A percentile compares a stretch with the other conserved stretches of the same genome.
Evolutionary conservation across 2,888 invertebrate species (phyloP).

Genomic region (Sepioteuthis lessoniana): DNA sequence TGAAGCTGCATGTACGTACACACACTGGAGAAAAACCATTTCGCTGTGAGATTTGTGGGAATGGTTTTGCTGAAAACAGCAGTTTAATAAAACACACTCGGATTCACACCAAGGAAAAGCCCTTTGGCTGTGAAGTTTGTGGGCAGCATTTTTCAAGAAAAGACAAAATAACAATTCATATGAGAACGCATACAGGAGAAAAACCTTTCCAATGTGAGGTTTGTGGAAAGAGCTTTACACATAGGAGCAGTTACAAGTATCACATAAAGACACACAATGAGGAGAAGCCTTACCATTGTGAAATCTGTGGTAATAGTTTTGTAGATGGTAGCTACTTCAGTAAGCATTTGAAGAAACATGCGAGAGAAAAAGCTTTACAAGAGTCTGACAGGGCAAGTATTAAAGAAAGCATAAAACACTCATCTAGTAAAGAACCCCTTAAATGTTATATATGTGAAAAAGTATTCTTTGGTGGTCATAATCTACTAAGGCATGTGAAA

Average conservation of each 20-base stretch:
- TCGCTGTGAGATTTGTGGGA: not conserved
- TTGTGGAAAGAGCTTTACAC: not conserved
- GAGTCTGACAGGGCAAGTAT: not conserved
- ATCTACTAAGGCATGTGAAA: not conserved
- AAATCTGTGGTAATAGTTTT: not conserved
- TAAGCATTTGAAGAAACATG: not conserved
- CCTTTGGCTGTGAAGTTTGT: not conserved
- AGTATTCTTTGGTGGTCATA: not conserved
- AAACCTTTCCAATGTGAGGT: not conserved
- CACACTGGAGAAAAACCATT: not conserved
- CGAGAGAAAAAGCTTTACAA: not conserved
- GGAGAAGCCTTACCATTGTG: not conserved
- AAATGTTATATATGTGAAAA: not conserved
- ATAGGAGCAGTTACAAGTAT: not conserved
- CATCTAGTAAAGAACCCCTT: not conserved
- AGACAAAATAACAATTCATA: not conserved
- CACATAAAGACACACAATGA: not conserved
- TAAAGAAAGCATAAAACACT: not conserved
- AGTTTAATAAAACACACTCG: not conserved
- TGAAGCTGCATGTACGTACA: not conserved
- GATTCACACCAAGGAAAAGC: not conserved
- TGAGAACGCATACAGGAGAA: not conserved
- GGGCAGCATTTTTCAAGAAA: conserved; percentile 5
- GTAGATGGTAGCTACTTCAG: not conserved
- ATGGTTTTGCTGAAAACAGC: not conserved